Percentiles rank a stretch among this genome's conserved stretches.
phyloP scores from a whole-genome alignment of 2,797 vertebrate genomes.

The Centroberyx gerrardi region DNA sequence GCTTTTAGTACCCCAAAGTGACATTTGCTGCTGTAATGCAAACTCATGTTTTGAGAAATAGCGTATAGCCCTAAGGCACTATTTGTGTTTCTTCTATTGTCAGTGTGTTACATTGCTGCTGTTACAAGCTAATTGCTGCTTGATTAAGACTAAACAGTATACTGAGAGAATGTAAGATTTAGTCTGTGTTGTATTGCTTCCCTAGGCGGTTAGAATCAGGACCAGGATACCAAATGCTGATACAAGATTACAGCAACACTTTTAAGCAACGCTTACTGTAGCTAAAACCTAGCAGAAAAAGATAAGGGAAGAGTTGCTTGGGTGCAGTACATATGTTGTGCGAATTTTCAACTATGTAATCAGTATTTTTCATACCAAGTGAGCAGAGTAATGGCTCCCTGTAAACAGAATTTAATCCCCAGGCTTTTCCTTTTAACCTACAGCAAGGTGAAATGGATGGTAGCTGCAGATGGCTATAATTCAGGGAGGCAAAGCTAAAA shows the following conservation, averaged over 20 bases:
- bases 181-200: slow-evolving; percentile 29
- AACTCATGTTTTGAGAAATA: slow-evolving; percentile 28
- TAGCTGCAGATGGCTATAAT: slow-evolving; percentile 11
- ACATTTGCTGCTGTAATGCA: slow-evolving; percentile 33
- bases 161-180: neutral
- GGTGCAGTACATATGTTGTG: no score
- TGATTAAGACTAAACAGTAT: slow-evolving; percentile 39
- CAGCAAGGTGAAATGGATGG: neutral
- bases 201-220: slow-evolving; percentile 14
- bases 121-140: slow-evolving; percentile 33
- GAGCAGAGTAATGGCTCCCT: neutral
- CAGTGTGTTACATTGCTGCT: slow-evolving; percentile 14
- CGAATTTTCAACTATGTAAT: neutral
- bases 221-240: slow-evolving; percentile 9
- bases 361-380: slow-evolving; percentile 1
- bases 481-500: slow-evolving; percentile 6
- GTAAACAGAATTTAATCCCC: slow-evolving; percentile 14
- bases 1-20: slow-evolving; percentile 39
- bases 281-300: neutral
- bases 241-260: slow-evolving; percentile 14
- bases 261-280: slow-evolving; percentile 5
- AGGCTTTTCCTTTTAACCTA: slow-evolving; percentile 5
- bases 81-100: slow-evolving; percentile 32
- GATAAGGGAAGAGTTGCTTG: no score
- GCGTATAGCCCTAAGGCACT: slow-evolving; percentile 1